Percentiles rank a stretch among this genome's conserved stretches.
These are phyloP conservation scores for Azemiops feae DNA, from an alignment of 2,113 vertebrate species.

Conservation along the genomic window DNA sequence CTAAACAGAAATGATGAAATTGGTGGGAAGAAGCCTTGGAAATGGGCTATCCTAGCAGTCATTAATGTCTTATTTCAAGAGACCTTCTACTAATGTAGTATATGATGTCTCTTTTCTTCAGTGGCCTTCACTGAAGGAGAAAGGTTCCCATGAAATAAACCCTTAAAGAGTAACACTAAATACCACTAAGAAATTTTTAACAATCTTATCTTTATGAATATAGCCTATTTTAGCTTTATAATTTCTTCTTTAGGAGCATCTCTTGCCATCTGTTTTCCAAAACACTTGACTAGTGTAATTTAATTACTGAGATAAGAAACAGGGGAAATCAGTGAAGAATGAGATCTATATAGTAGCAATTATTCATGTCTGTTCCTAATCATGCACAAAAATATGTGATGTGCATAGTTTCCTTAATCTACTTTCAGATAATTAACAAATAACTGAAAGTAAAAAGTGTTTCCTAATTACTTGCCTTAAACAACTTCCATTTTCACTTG, in stretches of 20 bases:
- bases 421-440: background rate
- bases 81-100: background rate
- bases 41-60: background rate
- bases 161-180: background rate
- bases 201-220: slow-evolving; percentile 22
- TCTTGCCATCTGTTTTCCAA: slow-evolving; percentile 61
- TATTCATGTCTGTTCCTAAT: background rate
- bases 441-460: background rate
- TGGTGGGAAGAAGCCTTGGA: background rate
- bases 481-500: background rate
- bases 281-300: slow-evolving; percentile 50
- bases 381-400: background rate
- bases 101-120: background rate
- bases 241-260: slow-evolving; percentile 41
- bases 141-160: background rate
- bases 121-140: background rate
- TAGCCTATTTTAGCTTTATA: slow-evolving; percentile 23
- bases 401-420: background rate
- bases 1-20: background rate
- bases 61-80: background rate
- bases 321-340: background rate
- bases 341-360: background rate
- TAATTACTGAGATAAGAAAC: slow-evolving; percentile 43
- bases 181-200: slow-evolving; percentile 26
- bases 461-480: background rate